Base-by-base conservation (phyloP, 2,888 invertebrate species). In the Chrysolina americana region DNA sequence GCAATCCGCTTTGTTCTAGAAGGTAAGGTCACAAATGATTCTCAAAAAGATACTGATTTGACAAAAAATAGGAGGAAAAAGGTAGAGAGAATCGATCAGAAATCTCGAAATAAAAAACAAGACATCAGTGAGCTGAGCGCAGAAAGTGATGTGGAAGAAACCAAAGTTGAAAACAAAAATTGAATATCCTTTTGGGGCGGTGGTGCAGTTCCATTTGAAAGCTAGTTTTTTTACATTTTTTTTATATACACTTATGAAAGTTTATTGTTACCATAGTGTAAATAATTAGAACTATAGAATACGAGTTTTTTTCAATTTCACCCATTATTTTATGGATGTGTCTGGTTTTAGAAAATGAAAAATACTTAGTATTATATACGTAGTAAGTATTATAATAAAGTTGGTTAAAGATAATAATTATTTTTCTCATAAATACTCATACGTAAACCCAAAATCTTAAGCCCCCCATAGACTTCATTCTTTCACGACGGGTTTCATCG, bases 1-100 rank as follows among this genome's bases (percentile, higher is more conserved):
- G 90, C 92, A 8, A 90, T 94, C 76, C 91, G 91, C 81, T 89
- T 90, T 84, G 92, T 91, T 21, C 86, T 93, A 74, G 89, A 87
- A 82, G 89, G 90, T 79, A 89, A 90, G 88, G 68, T 76, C 41
- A 64, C 71, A 69, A 79, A 76, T 68, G 71, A 59, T 78, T 74
- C 65, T 72, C 59, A 78, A 69, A 73, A 65, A 71, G 77, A 71
- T 77, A 77, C 65, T 76, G 73, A 79, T 79, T 73, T 73, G 50
- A 71, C 76, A 70, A 81, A 80, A 73, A 78, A 77, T 76, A 81
- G 81, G 77, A 75, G 73, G 59, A 69, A 76, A 76, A 77, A 82
- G 76, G 68, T 76, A 70, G 71, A 76, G 53, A 78, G 76, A 70
- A 76, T 73, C 66, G 62, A 48, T 65, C 65, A 17, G 28, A 76